A percentile compares a stretch with the other conserved stretches of the same genome.
Conservation (phyloP, 2,888 invertebrate species). For the Drepana falcataria region DNA sequence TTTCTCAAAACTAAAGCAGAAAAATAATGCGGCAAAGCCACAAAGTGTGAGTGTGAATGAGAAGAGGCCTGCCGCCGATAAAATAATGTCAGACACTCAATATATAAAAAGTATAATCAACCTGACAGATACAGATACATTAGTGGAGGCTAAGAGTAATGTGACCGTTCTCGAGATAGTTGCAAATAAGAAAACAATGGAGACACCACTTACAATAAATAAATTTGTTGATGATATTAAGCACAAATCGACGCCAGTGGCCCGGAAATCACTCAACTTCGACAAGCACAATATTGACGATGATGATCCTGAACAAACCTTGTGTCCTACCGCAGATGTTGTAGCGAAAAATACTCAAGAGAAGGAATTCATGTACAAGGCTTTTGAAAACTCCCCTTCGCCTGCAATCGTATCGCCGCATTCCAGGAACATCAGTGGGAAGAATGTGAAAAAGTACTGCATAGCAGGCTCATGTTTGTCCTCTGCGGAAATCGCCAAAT, state of each 20-base stretch:
- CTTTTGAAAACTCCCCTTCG: constrained; percentile 48
- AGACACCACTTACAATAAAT: constrained; percentile 56
- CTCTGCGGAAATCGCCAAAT: constrained; percentile 30
- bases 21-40: constrained; percentile 21
- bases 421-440: constrained; percentile 16
- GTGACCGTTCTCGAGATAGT: constrained; percentile 31
- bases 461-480: constrained; percentile 57
- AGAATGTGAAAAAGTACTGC: constrained; percentile 28
- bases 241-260: constrained; percentile 64
- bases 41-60: constrained; percentile 17
- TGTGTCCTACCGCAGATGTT: constrained; percentile 40
- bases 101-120: constrained; percentile 36
- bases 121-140: constrained; percentile 32
- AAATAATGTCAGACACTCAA: constrained; percentile 12
- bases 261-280: constrained; percentile 62
- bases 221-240: constrained; percentile 59
- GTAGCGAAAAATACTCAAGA: constrained; percentile 59
- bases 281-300: constrained; percentile 28
- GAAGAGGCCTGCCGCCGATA: constrained; percentile 14
- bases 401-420: constrained; percentile 22
- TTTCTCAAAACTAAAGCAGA: constrained; percentile 37
- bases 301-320: constrained; percentile 45
- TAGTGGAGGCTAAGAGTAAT: constrained; percentile 33
- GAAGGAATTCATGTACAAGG: constrained; percentile 56
- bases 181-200: constrained; percentile 28